Evolutionary conservation across 2,113 vertebrate species (phyloP), one percentile per base, ranked within the genome.

Genomic region (Calcarius ornatus): DNA sequence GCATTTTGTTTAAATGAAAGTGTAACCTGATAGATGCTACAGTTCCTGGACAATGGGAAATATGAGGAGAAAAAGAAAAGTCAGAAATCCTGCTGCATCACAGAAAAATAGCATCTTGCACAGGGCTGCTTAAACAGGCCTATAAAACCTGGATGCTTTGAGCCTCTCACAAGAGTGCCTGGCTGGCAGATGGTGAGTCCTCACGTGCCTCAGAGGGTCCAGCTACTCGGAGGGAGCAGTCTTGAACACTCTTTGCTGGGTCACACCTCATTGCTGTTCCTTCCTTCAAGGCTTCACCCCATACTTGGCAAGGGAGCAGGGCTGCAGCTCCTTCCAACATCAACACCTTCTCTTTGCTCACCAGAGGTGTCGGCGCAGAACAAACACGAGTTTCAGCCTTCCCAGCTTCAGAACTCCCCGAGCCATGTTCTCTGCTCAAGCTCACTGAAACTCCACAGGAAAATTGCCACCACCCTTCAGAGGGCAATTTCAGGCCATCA

Each of bases 261-360:
- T 95, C 83, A 87, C 35, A 75, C 69, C 57, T 54, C 81, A 68
- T 5, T 81, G 57, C 81, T 72, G 23, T 25, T 68, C 73, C 89
- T 82, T 81, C 54, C 73, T 87, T 81, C 50, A 87, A 75, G 80
- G 50, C 35, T 95, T 88, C 86, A 92, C 78, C 78, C 87, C 63
- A 15, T 6, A 16, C 57, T 85, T 95, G 81, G 89, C 42, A 0
- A 33, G 73, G 66, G 8, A 87, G 50, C 45, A n/a, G 5, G 66
- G 54, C 78, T 61, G 84, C 53, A 69, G 77, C 61, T 94, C 69
- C 50, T 92, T 97, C 88, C 89, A 91, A 69, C 5, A 1, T 77
- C 91, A 94, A 89, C 82, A 87, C 84, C 78, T 90, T 72, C 37
- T 42, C 86, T 65, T 35, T 43, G 45, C 83, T 89, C 15, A 27